A percentile compares a stretch with the other conserved stretches of the same genome.
These are phyloP conservation scores for Yponomeuta cagnagella DNA, from an alignment of 2,888 invertebrate genomes.

Conservation along the genomic window DNA sequence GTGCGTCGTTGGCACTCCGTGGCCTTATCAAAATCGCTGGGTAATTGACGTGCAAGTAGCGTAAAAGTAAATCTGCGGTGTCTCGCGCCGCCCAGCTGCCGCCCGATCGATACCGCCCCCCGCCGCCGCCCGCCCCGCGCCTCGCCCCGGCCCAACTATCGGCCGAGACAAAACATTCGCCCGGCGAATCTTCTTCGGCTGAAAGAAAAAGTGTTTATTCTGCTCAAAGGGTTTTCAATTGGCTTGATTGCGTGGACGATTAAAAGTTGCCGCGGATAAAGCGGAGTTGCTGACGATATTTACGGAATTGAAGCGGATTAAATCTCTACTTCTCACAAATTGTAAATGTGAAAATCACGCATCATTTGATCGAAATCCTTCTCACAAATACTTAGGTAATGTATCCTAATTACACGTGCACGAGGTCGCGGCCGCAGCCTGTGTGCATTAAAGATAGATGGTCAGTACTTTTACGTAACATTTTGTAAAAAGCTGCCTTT, in stretches of 20 bases:
- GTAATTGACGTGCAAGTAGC: constrained; percentile 49
- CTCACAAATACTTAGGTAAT: too few species aligned
- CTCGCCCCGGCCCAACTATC: constrained; percentile 9
- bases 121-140: constrained; percentile 21
- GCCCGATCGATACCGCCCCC: constrained; percentile 37
- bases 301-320: too few species aligned
- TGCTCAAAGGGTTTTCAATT: constrained; percentile 3
- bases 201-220: constrained; percentile 6
- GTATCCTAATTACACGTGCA: too few species aligned
- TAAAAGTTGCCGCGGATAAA: neutral
- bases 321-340: too few species aligned
- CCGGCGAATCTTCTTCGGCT: constrained; percentile 1
- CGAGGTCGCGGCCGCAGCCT: too few species aligned
- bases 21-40: constrained; percentile 34
- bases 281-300: too few species aligned
- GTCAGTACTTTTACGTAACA: neutral
- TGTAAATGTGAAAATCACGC: too few species aligned
- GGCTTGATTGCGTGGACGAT: neutral
- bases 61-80: constrained; percentile 49
- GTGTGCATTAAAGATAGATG: neutral
- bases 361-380: too few species aligned
- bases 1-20: constrained; percentile 24
- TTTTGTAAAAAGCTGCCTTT: neutral
- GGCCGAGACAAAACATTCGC: constrained; percentile 6
- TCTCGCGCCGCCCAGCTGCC: constrained; percentile 33